These are phyloP conservation scores for Lasioglossum lativentre DNA, from an alignment of 2,888 invertebrate species.

Conservation along the genomic window DNA sequence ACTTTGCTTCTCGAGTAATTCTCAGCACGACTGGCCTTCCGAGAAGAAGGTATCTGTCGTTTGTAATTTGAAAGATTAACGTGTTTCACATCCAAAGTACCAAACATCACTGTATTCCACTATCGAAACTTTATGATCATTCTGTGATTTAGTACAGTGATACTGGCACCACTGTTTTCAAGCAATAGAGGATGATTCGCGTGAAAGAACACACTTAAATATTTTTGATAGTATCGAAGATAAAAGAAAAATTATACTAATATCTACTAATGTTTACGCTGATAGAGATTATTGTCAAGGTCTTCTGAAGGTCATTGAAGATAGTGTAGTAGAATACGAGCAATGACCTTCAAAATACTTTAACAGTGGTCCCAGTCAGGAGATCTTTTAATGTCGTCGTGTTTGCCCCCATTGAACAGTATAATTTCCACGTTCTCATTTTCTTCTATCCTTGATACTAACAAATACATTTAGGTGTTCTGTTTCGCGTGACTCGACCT, in stretches of 20 bases:
- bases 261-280: neutral
- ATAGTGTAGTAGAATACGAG: neutral
- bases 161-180: slow-evolving; percentile 65
- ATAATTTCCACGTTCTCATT: neutral
- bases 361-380: neutral
- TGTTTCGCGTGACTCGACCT: neutral
- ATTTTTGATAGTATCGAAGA: neutral
- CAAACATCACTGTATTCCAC: slow-evolving; percentile 61
- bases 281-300: neutral
- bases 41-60: slow-evolving; percentile 82
- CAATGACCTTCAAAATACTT: neutral
- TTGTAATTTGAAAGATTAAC: slow-evolving; percentile 64
- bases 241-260: neutral
- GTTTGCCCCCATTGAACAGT: neutral
- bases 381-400: neutral
- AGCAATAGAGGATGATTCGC: neutral
- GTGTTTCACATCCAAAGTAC: slow-evolving; percentile 58
- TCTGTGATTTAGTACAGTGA: slow-evolving; percentile 55
- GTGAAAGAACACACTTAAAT: neutral
- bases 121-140: neutral
- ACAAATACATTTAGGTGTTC: neutral
- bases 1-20: slow-evolving; percentile 83
- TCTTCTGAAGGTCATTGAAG: neutral
- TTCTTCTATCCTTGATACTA: neutral
- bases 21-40: slow-evolving; percentile 83